phyloP scores from a whole-genome alignment of 2,797 vertebrate genomes.

The Poeciliopsis gracilis region DNA sequence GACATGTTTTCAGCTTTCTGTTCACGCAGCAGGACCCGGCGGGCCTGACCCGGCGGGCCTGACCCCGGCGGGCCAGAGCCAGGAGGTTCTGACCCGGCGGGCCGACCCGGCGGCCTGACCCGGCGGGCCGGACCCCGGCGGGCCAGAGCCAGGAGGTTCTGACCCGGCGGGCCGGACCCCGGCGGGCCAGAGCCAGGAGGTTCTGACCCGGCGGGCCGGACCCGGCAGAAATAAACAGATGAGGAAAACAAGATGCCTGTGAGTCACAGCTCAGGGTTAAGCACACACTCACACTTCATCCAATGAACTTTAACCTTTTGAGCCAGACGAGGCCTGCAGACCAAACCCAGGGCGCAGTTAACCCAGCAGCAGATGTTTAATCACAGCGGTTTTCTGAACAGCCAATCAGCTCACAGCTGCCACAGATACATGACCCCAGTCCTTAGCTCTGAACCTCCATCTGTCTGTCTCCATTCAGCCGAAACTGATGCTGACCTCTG shows the following conservation, averaged over 20 bases:
- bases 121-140: too few species aligned
- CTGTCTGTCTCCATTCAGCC: not conserved
- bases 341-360: not conserved
- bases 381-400: slow-evolving; percentile 53
- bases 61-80: too few species aligned
- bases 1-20: slow-evolving; percentile 19
- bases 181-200: too few species aligned
- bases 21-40: not conserved
- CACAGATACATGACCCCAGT: slow-evolving; percentile 15
- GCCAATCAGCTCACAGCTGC: slow-evolving; percentile 47
- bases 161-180: not conserved
- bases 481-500: not conserved
- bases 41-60: not conserved
- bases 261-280: slow-evolving; percentile 10
- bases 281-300: not conserved
- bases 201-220: too few species aligned
- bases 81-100: too few species aligned
- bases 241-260: not conserved
- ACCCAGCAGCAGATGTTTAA: slow-evolving; percentile 25
- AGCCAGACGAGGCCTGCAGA: not conserved
- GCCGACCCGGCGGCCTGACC: too few species aligned
- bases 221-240: slow-evolving; percentile 5
- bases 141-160: too few species aligned
- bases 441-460: not conserved
- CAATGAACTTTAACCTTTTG: not conserved